Evolutionary conservation across 2,797 vertebrate species (phyloP).

Genomic region (Rostrhamus sociabilis): DNA sequence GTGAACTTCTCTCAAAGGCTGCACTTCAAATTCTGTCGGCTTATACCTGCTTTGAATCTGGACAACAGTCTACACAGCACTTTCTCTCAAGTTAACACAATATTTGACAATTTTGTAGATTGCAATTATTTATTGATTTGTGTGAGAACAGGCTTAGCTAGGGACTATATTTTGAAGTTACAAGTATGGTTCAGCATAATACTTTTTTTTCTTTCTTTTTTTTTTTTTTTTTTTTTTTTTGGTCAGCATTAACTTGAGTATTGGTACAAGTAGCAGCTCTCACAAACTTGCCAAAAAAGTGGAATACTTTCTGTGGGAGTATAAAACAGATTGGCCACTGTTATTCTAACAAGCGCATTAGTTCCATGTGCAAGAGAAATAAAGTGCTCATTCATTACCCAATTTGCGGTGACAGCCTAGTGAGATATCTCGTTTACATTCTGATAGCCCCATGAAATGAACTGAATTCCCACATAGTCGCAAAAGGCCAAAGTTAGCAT

Average conservation of each 20-base stretch:
- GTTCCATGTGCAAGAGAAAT: conserved; percentile 43
- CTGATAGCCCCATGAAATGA: conserved; percentile 52
- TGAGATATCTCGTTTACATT: conserved; percentile 59
- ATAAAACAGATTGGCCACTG: conserved; percentile 58
- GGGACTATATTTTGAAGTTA: neutral
- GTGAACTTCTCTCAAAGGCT: neutral
- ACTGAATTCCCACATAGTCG: conserved; percentile 43
- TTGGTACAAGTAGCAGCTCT: conserved; percentile 39
- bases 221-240: neutral
- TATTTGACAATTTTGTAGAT: neutral
- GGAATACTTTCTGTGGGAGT: conserved; percentile 66
- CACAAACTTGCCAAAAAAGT: conserved; percentile 34
- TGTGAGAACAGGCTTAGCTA: neutral
- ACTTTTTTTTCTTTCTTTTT: neutral
- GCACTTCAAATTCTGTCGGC: neutral
- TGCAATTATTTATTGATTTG: neutral
- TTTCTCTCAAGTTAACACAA: neutral
- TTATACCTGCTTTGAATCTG: neutral
- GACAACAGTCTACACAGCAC: neutral
- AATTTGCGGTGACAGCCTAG: conserved; percentile 18
- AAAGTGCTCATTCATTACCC: conserved; percentile 71
- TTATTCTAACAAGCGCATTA: conserved; percentile 28
- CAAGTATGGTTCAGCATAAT: neutral
- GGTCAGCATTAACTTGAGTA: neutral
- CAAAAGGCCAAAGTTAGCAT: conserved; percentile 57